Conservation (phyloP, 2,797 vertebrate species). For the Antrozous pallidus region DNA sequence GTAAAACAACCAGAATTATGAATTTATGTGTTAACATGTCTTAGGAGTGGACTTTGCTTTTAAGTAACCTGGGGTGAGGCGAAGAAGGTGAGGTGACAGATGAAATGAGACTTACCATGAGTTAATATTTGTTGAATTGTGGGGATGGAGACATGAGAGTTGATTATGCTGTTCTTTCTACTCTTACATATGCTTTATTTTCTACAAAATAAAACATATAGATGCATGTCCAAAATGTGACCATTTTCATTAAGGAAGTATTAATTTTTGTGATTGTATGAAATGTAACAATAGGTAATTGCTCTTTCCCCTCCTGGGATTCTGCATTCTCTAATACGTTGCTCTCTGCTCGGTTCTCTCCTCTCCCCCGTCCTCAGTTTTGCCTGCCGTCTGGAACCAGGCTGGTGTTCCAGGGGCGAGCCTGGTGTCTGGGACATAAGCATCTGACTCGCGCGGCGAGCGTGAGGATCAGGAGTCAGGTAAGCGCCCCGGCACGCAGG, state of each 20-base stretch:
- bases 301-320: neutral
- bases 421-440: conserved; percentile 82
- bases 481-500: conserved; percentile 33
- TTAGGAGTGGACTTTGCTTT: neutral
- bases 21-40: neutral
- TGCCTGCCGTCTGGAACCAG: conserved; percentile 81
- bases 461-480: conserved; percentile 78
- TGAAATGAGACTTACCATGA: neutral
- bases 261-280: neutral
- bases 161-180: neutral
- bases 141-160: neutral
- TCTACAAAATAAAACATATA: neutral
- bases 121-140: neutral
- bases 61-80: neutral
- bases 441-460: conserved; percentile 75
- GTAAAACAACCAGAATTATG: neutral
- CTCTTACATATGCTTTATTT: neutral
- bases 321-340: neutral
- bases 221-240: neutral
- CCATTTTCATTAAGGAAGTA: neutral
- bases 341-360: neutral
- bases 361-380: conserved; percentile 69
- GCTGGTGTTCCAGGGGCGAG: conserved; percentile 81
- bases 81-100: neutral
- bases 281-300: neutral